phyloP scores from a whole-genome alignment of 1,140 invertebrate genomes.

The Tetragonula clypearis region DNA sequence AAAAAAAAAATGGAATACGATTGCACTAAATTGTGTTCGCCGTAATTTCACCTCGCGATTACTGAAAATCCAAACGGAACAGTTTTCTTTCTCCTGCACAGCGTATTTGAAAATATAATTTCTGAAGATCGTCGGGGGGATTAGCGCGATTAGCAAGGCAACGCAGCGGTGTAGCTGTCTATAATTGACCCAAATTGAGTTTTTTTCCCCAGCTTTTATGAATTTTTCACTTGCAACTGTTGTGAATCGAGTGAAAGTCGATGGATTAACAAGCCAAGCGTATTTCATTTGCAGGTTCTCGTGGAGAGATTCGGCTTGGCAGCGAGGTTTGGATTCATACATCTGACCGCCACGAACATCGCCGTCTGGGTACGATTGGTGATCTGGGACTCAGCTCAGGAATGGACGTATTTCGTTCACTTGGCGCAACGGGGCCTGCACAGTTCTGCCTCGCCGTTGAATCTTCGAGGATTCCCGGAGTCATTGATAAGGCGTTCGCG shows the following conservation, averaged over 20 bases:
- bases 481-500: conserved; percentile 74
- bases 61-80: neutral
- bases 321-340: conserved; percentile 84
- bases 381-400: conserved; percentile 84
- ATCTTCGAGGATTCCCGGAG: conserved; percentile 79
- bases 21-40: neutral
- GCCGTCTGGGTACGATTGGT: conserved; percentile 85
- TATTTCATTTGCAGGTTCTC: conserved; percentile 77
- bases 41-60: neutral
- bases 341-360: conserved; percentile 84
- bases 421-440: conserved; percentile 75
- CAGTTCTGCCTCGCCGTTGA: conserved; percentile 75
- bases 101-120: conserved; percentile 11
- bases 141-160: neutral
- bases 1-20: neutral
- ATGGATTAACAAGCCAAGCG: neutral
- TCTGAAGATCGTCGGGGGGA: neutral
- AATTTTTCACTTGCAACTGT: neutral
- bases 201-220: neutral
- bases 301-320: conserved; percentile 83
- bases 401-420: conserved; percentile 83
- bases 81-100: neutral
- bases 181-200: neutral
- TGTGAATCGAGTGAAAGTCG: neutral
- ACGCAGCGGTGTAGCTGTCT: neutral